Percentiles rank a stretch among this genome's conserved stretches.
Conservation (phyloP, 2,797 vertebrate genomes). For the Otus scops region DNA sequence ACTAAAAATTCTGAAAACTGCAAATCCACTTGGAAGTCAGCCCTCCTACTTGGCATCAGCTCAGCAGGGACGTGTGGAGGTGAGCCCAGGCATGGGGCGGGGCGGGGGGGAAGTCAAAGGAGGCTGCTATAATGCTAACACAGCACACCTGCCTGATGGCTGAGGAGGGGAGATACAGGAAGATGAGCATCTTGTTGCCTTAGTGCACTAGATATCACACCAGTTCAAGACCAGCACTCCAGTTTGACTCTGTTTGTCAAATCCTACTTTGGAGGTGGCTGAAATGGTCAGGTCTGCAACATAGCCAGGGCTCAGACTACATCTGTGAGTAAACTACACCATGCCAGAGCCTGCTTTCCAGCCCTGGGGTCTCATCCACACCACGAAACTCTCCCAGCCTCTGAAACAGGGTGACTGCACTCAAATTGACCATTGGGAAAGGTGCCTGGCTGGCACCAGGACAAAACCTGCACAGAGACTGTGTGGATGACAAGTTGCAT, state of each 20-base stretch:
- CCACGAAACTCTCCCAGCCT: not conserved
- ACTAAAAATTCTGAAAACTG: not conserved
- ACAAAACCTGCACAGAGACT: not conserved
- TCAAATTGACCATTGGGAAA: not conserved
- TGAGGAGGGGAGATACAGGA: not conserved
- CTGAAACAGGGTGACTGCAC: rapidly evolving
- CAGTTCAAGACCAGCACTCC: not conserved
- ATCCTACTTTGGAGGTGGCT: not conserved
- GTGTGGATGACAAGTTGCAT: not conserved
- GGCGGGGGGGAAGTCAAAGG: not conserved
- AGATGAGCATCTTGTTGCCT: not conserved
- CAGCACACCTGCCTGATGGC: not conserved
- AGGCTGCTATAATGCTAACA: not conserved
- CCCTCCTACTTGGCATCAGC: not conserved
- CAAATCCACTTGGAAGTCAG: not conserved
- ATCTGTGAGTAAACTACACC: not conserved
- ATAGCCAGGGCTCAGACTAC: too few species aligned
- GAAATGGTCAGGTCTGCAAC: not conserved
- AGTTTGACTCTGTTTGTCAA: not conserved
- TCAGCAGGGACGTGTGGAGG: not conserved
- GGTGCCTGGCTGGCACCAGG: not conserved
- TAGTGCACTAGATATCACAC: not conserved
- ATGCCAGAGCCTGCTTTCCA: not conserved
- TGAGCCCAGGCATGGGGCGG: not conserved
- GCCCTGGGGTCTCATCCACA: not conserved